Conservation (phyloP, 2,888 invertebrate species). For the Linyphia triangularis region DNA sequence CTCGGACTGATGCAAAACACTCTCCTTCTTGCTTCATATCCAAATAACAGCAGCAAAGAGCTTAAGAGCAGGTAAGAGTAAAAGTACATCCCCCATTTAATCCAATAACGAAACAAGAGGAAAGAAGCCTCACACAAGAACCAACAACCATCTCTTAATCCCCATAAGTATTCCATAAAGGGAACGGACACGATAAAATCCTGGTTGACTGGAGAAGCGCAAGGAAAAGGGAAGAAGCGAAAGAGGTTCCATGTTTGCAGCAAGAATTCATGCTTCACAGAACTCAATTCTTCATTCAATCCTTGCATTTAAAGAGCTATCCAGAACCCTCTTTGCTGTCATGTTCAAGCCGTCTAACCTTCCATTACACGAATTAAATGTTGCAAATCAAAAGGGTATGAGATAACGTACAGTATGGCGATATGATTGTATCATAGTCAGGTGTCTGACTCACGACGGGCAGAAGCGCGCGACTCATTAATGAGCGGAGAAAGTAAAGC, state of each 20-base stretch:
- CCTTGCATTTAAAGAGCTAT: not conserved
- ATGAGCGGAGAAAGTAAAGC: not conserved
- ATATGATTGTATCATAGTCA: not conserved
- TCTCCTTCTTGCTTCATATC: not conserved
- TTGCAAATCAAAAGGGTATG: constrained; percentile 19
- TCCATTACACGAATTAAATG: constrained; percentile 31
- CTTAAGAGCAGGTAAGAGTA: not conserved
- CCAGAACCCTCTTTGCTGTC: not conserved
- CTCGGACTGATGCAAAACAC: no score
- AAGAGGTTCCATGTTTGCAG: not conserved
- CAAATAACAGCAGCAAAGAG: not conserved
- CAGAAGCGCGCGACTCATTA: not conserved
- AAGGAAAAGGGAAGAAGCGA: not conserved
- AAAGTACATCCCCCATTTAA: not conserved
- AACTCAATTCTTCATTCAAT: not conserved
- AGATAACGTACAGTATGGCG: not conserved
- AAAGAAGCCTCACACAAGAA: constrained; percentile 27
- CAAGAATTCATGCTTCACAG: constrained; percentile 16
- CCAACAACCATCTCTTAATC: constrained; percentile 1
- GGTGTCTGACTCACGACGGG: not conserved
- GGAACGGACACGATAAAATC: not conserved
- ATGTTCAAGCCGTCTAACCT: not conserved
- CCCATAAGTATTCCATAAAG: not conserved
- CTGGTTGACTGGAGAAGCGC: constrained; percentile 7
- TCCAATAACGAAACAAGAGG: constrained; percentile 32